A percentile compares a stretch with the other conserved stretches of the same genome.
phyloP scores from a whole-genome alignment of 37 sponge, comb jelly and placozoan genomes.

The Halichondria panicea region DNA sequence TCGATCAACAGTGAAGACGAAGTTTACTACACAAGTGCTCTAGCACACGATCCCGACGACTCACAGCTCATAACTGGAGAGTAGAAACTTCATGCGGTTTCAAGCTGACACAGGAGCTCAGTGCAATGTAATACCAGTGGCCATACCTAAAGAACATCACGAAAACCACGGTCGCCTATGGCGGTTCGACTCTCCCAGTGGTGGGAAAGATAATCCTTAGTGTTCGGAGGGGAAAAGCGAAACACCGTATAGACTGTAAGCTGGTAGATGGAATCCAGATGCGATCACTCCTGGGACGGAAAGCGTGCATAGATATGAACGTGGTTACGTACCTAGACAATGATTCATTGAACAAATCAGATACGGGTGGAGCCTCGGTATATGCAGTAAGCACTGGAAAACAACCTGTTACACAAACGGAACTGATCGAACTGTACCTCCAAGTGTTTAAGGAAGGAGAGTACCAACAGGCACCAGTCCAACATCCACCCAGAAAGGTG shows the following conservation, averaged over 20 bases:
- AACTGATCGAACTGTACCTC: slow-evolving; percentile 18
- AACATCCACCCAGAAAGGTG: slow-evolving; percentile 39
- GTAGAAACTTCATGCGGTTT: slow-evolving; percentile 30
- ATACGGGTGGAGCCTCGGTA: neutral
- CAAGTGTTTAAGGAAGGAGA: slow-evolving; percentile 23
- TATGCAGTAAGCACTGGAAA: neutral
- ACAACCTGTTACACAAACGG: neutral
- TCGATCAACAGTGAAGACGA: slow-evolving; percentile 24
- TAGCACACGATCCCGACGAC: slow-evolving; percentile 11
- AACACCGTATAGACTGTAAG: slow-evolving; percentile 21
- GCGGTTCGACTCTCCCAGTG: slow-evolving; percentile 25
- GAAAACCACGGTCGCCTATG: too few relatives aligned
- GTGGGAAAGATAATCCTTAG: slow-evolving; percentile 21
- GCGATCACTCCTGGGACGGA: slow-evolving; percentile 39
- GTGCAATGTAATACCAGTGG: slow-evolving; percentile 40
- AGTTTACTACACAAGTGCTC: neutral
- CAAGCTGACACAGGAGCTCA: slow-evolving; percentile 51
- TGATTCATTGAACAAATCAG: slow-evolving; percentile 16
- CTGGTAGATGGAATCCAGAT: slow-evolving; percentile 6
- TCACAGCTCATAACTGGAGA: slow-evolving; percentile 48
- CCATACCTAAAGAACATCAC: too few relatives aligned
- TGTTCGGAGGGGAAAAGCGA: slow-evolving; percentile 1
- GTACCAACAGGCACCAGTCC: slow-evolving; percentile 28
- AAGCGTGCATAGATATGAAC: slow-evolving; percentile 26
- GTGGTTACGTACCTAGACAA: slow-evolving; percentile 35